Evolutionary conservation across 2,888 invertebrate species (phyloP), one percentile per base, ranked within the genome.

Genomic region (Heteropelma amictum): DNA sequence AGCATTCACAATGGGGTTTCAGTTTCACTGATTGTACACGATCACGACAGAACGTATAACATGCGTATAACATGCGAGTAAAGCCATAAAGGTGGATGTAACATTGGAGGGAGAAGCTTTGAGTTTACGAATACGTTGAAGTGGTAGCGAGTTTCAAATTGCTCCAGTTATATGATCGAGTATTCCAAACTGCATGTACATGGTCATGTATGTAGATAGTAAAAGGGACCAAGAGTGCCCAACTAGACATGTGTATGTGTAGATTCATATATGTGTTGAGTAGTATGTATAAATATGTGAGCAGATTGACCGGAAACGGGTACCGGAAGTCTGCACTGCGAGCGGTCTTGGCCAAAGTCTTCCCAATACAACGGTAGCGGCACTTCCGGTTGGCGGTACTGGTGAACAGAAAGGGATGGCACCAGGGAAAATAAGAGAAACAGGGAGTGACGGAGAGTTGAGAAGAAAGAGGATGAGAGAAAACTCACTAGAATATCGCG

Each of bases 361-460:
- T 76, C 76, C 76, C 72, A 76, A 63, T 74, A 74, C 74, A 70
- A 65, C 54, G 70, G 65, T 58, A 56, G 26, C 33, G n/a, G n/a
- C n/a, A 23, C 70, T 70, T 74, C 74, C 74, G 74, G 47, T 54
- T 35, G 14, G 45, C 42, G 64, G 56, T 21, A 35, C 4, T 14
- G 51, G 19, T 10, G 28, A 65, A 58, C 26, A 28, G 26, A 47
- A 51, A 40, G 51, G 21, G 12, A 3, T 40, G 8, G 23, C 26
- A 28, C 12, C 42, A 10, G 21, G 19, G 45, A 35, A 17, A 19
- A 35, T 8, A 42, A n/a, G 35, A 47, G 45, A 19, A 6, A 33
- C n/a, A 56, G 40, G 7, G 51, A 14, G 26, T 12, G 35, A 47
- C n/a, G 4, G 12, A 6, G 6, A 38, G 12, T n/a, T 35, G n/a